phyloP scores from a whole-genome alignment of 2,888 invertebrate genomes.

The Boloria euphrosyne region DNA sequence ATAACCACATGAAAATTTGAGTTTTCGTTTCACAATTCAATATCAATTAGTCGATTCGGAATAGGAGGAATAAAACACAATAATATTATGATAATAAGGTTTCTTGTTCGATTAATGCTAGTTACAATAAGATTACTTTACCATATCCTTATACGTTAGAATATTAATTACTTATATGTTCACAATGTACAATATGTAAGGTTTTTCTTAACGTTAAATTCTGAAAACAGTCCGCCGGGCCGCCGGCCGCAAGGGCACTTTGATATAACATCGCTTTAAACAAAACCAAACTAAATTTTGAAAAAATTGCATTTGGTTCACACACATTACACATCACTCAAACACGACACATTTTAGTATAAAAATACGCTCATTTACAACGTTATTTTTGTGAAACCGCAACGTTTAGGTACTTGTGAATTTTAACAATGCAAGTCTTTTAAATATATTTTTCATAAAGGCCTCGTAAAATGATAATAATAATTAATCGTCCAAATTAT shows the following conservation, averaged over 20 bases:
- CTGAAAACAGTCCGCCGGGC: constrained; percentile 75
- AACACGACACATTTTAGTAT: constrained; percentile 48
- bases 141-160: constrained; percentile 67
- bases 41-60: not conserved
- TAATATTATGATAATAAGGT: constrained; percentile 81
- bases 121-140: constrained; percentile 81
- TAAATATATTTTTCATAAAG: constrained; percentile 14
- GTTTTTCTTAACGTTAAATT: constrained; percentile 74
- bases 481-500: constrained; percentile 5
- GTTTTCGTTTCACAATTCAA: not conserved
- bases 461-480: constrained; percentile 27
- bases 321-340: constrained; percentile 53
- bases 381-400: constrained; percentile 41
- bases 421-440: constrained; percentile 30
- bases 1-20: too few species aligned
- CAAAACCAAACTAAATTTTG: constrained; percentile 44
- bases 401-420: constrained; percentile 38
- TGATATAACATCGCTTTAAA: constrained; percentile 65
- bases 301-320: constrained; percentile 41
- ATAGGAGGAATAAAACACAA: constrained; percentile 65
- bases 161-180: constrained; percentile 79
- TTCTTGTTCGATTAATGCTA: constrained; percentile 81
- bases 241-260: constrained; percentile 79
- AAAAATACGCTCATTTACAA: constrained; percentile 46
- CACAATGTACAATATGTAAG: constrained; percentile 81